phyloP scores from a whole-genome alignment of 35 echinoderm and acorn worm genomes.

The Amphiura filiformis region DNA sequence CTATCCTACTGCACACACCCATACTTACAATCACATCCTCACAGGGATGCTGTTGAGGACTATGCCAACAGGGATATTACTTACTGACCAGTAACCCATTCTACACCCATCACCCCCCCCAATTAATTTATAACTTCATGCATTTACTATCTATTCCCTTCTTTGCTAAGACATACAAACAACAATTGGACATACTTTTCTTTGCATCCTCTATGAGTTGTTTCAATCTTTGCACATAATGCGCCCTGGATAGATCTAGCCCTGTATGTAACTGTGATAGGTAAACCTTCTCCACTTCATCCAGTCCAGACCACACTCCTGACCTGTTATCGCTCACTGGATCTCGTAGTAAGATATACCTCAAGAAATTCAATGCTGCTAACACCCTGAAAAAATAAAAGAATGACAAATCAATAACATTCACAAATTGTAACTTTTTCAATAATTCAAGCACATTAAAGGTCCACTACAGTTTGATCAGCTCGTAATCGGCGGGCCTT shows the following conservation, averaged over 20 bases:
- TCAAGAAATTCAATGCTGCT: constrained; percentile 70
- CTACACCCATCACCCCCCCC: no score
- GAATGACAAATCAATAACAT: neutral
- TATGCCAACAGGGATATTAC: no score
- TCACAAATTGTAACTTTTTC: no score
- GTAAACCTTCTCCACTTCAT: constrained; percentile 34
- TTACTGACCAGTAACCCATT: no score
- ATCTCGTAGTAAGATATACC: constrained; percentile 72
- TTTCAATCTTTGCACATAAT: constrained; percentile 59
- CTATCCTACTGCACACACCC: no score
- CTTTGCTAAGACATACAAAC: neutral
- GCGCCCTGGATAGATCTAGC: constrained; percentile 54
- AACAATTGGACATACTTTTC: constrained; percentile 8
- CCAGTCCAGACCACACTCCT: constrained; percentile 57
- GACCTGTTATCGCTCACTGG: constrained; percentile 25
- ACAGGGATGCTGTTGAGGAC: no score
- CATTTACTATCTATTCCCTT: no score
- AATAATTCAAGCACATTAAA: no score
- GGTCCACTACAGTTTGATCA: no score
- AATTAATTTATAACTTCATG: no score
- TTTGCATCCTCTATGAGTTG: constrained; percentile 33
- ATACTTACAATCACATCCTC: no score
- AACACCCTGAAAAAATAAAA: constrained; percentile 53
- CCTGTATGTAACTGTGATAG: constrained; percentile 59
- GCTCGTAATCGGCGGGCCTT: no score